phyloP scores from a whole-genome alignment of 2,888 invertebrate species.

The Polyommatus icarus region DNA sequence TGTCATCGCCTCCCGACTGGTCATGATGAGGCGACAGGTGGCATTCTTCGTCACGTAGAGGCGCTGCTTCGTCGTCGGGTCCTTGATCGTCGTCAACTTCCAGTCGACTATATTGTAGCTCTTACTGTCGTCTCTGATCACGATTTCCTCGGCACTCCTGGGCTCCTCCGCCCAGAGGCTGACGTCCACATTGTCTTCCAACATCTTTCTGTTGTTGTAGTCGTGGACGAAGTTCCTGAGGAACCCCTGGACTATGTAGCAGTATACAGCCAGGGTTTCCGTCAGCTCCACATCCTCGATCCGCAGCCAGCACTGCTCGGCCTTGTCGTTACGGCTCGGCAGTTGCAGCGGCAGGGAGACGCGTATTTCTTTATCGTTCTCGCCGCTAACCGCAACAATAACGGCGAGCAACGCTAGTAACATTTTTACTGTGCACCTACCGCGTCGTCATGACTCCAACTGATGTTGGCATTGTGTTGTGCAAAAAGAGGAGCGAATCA shows the following conservation, averaged over 20 bases:
- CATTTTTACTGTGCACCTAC: slow-evolving; percentile 71
- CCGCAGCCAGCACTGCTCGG: slow-evolving; percentile 70
- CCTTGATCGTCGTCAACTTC: slow-evolving; percentile 61
- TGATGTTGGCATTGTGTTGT: slow-evolving; percentile 53
- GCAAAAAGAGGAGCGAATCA: slow-evolving; percentile 58
- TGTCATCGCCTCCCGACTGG: slow-evolving; percentile 63
- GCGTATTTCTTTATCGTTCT: slow-evolving; percentile 48
- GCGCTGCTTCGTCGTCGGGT: slow-evolving; percentile 60
- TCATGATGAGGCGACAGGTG: slow-evolving; percentile 66
- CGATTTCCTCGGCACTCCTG: slow-evolving; percentile 46
- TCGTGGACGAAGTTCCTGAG: slow-evolving; percentile 61
- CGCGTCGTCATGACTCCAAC: slow-evolving; percentile 69
- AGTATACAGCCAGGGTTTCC: slow-evolving; percentile 63
- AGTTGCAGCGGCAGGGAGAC: slow-evolving; percentile 64
- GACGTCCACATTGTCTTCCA: slow-evolving; percentile 64
- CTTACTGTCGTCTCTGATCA: slow-evolving; percentile 47
- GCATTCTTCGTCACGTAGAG: slow-evolving; percentile 66
- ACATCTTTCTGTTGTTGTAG: slow-evolving; percentile 67
- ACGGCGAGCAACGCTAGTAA: slow-evolving; percentile 54
- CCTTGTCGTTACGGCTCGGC: slow-evolving; percentile 67
- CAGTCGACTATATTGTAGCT: slow-evolving; percentile 57
- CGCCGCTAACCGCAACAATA: slow-evolving; percentile 47
- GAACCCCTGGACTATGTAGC: slow-evolving; percentile 61
- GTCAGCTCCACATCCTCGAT: slow-evolving; percentile 66
- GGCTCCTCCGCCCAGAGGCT: slow-evolving; percentile 66